phyloP scores from a whole-genome alignment of 2,888 invertebrate genomes.

The Standfussiana lucernea region DNA sequence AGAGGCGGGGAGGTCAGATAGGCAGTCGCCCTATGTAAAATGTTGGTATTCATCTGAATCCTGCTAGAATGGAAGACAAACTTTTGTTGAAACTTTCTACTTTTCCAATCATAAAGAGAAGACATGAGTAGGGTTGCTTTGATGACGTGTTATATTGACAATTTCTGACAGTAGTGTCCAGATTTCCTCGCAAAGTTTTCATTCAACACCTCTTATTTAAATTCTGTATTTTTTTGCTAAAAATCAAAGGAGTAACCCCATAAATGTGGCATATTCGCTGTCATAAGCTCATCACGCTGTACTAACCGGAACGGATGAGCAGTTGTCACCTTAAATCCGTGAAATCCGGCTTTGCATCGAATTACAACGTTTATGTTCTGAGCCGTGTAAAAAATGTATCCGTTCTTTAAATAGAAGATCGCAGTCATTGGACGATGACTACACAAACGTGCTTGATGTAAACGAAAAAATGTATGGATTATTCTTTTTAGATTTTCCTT shows the following conservation, averaged over 20 bases:
- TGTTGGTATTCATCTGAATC: not conserved
- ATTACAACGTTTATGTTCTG: conserved; percentile 24
- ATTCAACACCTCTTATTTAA: not conserved
- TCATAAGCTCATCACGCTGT: conserved; percentile 21
- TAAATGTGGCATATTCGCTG: conserved; percentile 25
- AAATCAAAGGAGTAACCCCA: conserved; percentile 9
- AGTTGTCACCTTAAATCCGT: conserved; percentile 45
- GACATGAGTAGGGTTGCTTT: not conserved
- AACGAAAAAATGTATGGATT: not conserved
- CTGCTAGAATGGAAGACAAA: not conserved
- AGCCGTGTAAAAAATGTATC: conserved; percentile 55
- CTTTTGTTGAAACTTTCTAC: not conserved
- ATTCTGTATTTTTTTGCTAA: not conserved
- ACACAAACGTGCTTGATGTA: conserved; percentile 29
- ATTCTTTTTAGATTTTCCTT: not conserved
- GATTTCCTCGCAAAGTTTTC: not conserved
- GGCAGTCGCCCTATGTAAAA: not conserved
- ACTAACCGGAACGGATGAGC: conserved; percentile 41
- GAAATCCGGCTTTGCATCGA: conserved; percentile 41
- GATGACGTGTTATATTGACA: not conserved
- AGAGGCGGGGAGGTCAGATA: not conserved
- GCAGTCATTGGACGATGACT: conserved; percentile 55
- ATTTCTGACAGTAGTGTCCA: not conserved
- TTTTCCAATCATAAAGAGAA: not conserved
- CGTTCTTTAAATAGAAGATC: conserved; percentile 41